phyloP scores from a whole-genome alignment of 2,113 vertebrate species.

The Pituophis catenifer region DNA sequence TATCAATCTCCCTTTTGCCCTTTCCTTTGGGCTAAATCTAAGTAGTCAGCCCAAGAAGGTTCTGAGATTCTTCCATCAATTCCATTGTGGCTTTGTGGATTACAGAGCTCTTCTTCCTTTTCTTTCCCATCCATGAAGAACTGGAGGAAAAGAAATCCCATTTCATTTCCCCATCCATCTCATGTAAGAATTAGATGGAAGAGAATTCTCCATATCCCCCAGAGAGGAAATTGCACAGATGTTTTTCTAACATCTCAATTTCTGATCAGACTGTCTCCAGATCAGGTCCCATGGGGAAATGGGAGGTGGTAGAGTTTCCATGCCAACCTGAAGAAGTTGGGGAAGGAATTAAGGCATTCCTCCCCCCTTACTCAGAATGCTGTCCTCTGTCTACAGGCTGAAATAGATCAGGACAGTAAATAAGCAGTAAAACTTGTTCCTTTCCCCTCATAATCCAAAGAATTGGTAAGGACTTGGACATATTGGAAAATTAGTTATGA shows the following conservation, averaged over 20 bases:
- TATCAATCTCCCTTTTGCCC: background rate
- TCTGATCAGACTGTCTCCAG: background rate
- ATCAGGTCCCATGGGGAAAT: background rate
- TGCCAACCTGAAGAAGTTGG: background rate
- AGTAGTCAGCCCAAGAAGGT: background rate
- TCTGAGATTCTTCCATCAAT: background rate
- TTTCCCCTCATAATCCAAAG: background rate
- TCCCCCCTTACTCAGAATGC: background rate
- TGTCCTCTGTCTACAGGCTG: background rate
- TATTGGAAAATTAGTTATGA: background rate
- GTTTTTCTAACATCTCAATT: background rate
- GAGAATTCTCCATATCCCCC: background rate
- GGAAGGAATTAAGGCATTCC: background rate
- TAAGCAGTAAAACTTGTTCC: background rate
- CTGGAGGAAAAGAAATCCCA: background rate
- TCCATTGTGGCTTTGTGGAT: background rate
- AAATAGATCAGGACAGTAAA: background rate
- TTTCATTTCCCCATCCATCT: background rate
- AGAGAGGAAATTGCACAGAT: background rate
- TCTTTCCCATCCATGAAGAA: background rate
- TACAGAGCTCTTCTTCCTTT: background rate
- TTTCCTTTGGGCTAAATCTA: background rate
- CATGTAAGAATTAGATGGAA: background rate
- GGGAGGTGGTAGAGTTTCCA: background rate
- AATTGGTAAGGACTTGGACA: background rate